phyloP scores from a whole-genome alignment of 1,140 invertebrate species.

The Drosophila sturtevanti region DNA sequence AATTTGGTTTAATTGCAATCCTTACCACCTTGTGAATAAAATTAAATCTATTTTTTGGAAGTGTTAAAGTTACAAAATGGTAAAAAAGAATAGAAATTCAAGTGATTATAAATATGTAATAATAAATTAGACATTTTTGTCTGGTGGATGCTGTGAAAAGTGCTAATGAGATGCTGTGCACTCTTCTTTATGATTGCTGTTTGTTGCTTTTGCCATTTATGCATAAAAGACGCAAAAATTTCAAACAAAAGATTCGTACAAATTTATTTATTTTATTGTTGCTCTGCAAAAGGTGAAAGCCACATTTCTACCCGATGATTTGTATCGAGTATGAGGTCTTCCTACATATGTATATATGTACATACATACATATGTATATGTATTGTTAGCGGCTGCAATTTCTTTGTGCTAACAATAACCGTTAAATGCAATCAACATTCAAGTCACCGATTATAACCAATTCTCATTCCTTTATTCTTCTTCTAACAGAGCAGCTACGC shows the following conservation, averaged over 20 bases:
- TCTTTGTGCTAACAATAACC: conserved; percentile 54
- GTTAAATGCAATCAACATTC: conserved; percentile 58
- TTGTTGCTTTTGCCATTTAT: conserved; percentile 79
- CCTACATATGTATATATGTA: background rate
- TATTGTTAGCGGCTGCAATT: conserved; percentile 41
- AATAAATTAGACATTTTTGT: background rate
- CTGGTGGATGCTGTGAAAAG: conserved; percentile 35
- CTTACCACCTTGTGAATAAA: no score
- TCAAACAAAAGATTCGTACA: conserved; percentile 54
- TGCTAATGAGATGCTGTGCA: conserved; percentile 75
- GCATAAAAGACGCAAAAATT: conserved; percentile 64
- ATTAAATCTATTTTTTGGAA: no score
- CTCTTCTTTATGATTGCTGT: conserved; percentile 48
- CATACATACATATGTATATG: background rate
- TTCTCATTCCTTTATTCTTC: conserved; percentile 32
- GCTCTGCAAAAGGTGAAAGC: conserved; percentile 70
- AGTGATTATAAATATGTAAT: no score
- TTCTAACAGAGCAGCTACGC: conserved; percentile 46
- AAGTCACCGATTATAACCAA: conserved; percentile 37
- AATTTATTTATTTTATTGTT: conserved; percentile 61
- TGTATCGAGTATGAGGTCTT: conserved; percentile 5
- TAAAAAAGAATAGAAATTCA: no score
- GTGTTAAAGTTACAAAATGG: no score
- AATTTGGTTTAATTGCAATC: no score
- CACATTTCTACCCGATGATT: conserved; percentile 47